Evolutionary conservation across 2,888 invertebrate genomes (phyloP).

Genomic region (Aelia acuminata): DNA sequence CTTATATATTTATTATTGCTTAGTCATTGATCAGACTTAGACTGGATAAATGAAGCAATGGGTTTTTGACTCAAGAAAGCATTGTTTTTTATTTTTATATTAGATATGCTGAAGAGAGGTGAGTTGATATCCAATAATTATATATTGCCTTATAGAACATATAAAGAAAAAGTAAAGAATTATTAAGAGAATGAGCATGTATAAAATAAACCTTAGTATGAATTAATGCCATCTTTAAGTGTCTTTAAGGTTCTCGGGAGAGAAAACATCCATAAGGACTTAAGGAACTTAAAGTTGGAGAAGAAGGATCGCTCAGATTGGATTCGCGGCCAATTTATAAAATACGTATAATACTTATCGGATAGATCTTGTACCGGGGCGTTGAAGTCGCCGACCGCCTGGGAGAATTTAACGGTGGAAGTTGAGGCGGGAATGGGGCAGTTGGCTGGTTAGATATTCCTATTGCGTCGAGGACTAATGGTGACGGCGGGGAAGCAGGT

Average conservation of each 20-base stretch:
- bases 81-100: no score
- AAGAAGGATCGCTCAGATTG: background rate
- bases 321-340: background rate
- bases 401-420: constrained; percentile 45
- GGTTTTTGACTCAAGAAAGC: no score
- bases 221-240: background rate
- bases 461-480: constrained; percentile 44
- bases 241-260: background rate
- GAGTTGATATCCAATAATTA: no score
- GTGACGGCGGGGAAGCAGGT: constrained; percentile 45
- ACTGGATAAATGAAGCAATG: no score
- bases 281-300: background rate
- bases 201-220: background rate
- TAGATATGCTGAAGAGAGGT: no score
- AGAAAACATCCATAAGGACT: background rate
- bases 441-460: constrained; percentile 36
- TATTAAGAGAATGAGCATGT: background rate
- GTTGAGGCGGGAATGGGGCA: constrained; percentile 19
- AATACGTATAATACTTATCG: constrained; percentile 40
- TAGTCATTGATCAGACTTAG: no score
- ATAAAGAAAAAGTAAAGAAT: no score
- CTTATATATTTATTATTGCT: no score
- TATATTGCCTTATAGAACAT: no score
- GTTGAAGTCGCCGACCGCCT: constrained; percentile 31
- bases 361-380: background rate